phyloP scores from a whole-genome alignment of 2,797 vertebrate species.

The Anniella stebbinsi region DNA sequence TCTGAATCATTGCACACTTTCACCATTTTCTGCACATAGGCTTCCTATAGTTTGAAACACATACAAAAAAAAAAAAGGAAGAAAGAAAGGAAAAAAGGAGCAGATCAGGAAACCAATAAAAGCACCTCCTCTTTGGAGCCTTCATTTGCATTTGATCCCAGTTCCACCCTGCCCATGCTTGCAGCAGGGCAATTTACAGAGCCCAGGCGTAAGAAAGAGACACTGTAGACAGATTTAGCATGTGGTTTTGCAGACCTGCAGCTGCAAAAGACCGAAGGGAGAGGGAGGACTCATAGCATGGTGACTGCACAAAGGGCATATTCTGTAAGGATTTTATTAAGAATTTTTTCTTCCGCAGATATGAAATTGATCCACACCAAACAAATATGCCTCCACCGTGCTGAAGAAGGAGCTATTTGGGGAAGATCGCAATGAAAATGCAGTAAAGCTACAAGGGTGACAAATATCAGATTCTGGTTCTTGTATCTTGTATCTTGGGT shows the following conservation, averaged over 20 bases:
- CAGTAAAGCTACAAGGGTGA: background rate
- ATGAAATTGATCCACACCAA: background rate
- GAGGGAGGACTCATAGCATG: constrained; percentile 1
- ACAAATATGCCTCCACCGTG: constrained; percentile 8
- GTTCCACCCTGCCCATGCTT: rapidly evolving
- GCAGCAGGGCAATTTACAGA: background rate
- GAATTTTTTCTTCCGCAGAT: constrained; percentile 13
- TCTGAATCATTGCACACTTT: constrained; percentile 99
- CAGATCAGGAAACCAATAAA: constrained; percentile 61
- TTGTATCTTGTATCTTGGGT: too few species aligned
- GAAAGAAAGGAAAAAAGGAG: constrained; percentile 59
- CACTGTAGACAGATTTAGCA: constrained; percentile 5
- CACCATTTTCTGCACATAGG: constrained; percentile 99
- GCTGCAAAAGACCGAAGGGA: background rate
- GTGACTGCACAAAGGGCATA: background rate
- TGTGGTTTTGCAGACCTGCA: constrained; percentile 37
- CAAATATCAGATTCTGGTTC: background rate
- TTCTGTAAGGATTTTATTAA: constrained; percentile 34
- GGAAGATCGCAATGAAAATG: background rate
- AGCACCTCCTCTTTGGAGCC: constrained; percentile 12
- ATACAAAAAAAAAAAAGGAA: background rate
- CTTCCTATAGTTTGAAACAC: constrained; percentile 86
- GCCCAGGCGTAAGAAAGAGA: constrained; percentile 20
- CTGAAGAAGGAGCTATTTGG: background rate
- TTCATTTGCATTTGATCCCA: background rate